phyloP scores from a whole-genome alignment of 2,797 vertebrate genomes.

The Oryzias dopingdopingensis region DNA sequence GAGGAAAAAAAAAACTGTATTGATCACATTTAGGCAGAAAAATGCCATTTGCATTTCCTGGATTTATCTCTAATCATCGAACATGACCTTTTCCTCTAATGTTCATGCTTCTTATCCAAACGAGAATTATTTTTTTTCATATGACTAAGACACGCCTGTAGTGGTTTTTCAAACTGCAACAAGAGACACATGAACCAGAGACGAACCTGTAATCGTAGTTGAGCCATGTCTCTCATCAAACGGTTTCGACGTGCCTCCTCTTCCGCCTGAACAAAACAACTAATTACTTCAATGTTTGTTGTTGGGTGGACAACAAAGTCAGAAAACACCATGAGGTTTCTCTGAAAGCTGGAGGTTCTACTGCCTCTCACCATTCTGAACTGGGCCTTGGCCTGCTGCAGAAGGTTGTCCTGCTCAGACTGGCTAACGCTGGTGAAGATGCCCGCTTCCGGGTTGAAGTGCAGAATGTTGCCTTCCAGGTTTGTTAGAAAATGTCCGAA shows the following conservation, averaged over 20 bases:
- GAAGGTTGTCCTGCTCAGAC: slow-evolving; percentile 85
- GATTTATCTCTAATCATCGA: too few species aligned
- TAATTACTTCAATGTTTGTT: neutral
- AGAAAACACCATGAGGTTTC: too few species aligned
- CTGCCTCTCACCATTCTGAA: slow-evolving; percentile 89
- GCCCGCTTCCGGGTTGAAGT: slow-evolving; percentile 92
- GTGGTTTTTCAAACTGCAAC: too few species aligned
- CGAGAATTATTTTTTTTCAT: too few species aligned
- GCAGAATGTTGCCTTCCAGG: slow-evolving; percentile 92
- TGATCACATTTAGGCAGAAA: neutral
- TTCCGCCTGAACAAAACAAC: slow-evolving; percentile 82
- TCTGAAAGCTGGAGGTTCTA: neutral
- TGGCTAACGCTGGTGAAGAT: slow-evolving; percentile 95
- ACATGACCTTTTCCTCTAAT: too few species aligned
- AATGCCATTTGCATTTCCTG: too few species aligned
- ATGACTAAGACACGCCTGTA: too few species aligned
- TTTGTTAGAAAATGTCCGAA: slow-evolving; percentile 95
- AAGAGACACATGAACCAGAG: too few species aligned
- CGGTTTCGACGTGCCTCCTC: slow-evolving; percentile 94
- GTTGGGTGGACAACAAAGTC: neutral
- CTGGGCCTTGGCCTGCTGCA: slow-evolving; percentile 97
- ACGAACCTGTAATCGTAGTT: slow-evolving; percentile 92
- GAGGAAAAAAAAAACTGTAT: neutral
- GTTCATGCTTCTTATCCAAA: too few species aligned
- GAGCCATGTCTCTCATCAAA: slow-evolving; percentile 97